Evolutionary conservation across 1,140 invertebrate species (phyloP), one percentile per base, ranked within the genome.

Genomic region (Melipona quadrifasciata): DNA sequence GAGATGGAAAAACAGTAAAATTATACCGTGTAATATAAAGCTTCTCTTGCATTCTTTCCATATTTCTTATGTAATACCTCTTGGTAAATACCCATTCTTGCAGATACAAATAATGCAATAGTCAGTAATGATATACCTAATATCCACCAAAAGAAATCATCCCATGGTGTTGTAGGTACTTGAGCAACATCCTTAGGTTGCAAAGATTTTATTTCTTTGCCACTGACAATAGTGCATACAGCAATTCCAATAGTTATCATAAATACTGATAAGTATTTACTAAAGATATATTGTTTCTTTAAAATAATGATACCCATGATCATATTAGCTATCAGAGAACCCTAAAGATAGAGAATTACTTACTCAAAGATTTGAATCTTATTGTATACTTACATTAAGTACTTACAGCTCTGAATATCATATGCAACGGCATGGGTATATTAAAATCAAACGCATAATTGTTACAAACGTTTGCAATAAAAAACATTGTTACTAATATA

Each of bases 381-480:
- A 8, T n/a, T 4, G 47, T 47, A 47, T 19, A 81, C 47, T 85
- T 47, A 47, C 12, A 71, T 55, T 58, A 16, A n/a, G 71, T 87
- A 96, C 97, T 96, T 95, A 98, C 98, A 61, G 99, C 97, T 95
- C 99, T 96, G 93, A 99, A 99, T 93, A 99, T 99, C 97, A 99
- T 99, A 93, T 99, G 99, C 11, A 99, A 95, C 17, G 99, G 99
- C 97, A 99, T 99, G 0, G 99, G 97, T 92, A 99, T 99, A 92
- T 99, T 99, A 91, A 99, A 99, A 92, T 98, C 97, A 90, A 99
- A 98, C 0, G 98, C 98, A 95, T 98, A 98, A 95, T 99, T 99
- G 93, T 99, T 99, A 39, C 97, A 97, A 10, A 99, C 97, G 94
- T 98, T 99, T 8, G 97, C 96, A 6, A 98, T 92, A 93, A 99